These are phyloP conservation scores for Hypanus sabinus DNA, from an alignment of 2,113 vertebrate species.

Conservation along the genomic window DNA sequence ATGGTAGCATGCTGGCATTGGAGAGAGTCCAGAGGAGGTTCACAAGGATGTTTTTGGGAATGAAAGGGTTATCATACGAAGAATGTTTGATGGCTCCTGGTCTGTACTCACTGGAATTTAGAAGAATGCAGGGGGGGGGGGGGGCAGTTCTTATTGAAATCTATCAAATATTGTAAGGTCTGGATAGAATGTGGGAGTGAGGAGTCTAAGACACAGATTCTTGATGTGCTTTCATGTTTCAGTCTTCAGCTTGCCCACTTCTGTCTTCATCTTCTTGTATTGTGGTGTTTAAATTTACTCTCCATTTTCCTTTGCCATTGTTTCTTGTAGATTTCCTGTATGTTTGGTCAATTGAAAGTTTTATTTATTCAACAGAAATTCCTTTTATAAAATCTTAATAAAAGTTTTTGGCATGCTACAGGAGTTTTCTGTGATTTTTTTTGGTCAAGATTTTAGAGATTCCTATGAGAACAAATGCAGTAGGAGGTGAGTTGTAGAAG, in stretches of 20 bases:
- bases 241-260: neutral
- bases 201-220: neutral
- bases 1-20: too few relatives aligned
- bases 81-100: too few relatives aligned
- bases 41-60: too few relatives aligned
- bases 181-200: too few relatives aligned
- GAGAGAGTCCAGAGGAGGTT: too few relatives aligned
- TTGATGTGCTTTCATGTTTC: neutral
- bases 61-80: too few relatives aligned
- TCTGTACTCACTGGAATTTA: too few relatives aligned
- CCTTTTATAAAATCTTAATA: conserved; percentile 35
- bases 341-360: conserved; percentile 31
- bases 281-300: conserved; percentile 23
- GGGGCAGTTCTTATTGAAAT: too few relatives aligned
- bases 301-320: conserved; percentile 33
- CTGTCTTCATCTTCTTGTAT: conserved; percentile 22
- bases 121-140: too few relatives aligned
- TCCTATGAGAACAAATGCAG: neutral
- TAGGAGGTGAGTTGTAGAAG: neutral
- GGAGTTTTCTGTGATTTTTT: conserved; percentile 22
- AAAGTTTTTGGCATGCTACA: conserved; percentile 27
- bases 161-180: too few relatives aligned
- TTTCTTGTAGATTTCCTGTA: conserved; percentile 34
- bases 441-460: conserved; percentile 6
- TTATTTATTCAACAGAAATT: conserved; percentile 27